Base-by-base conservation (phyloP, 2,888 invertebrate genomes). In the Galeopsomyia nigrocyanea region DNA sequence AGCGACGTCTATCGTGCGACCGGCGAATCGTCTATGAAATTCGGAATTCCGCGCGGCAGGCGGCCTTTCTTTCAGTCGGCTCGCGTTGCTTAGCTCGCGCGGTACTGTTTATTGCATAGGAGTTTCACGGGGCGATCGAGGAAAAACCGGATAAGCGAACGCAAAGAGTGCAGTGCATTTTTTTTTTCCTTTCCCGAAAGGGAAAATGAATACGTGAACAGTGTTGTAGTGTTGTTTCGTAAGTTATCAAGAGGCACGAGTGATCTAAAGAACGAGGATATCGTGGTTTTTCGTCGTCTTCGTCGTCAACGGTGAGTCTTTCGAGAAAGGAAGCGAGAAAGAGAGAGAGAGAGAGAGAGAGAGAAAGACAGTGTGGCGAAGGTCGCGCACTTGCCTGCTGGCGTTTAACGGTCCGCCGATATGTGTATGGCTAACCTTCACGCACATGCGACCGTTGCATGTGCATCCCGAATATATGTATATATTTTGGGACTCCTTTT, bases 51-150 rank as follows among this genome's bases (percentile, higher is more conserved):
- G 61, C 49, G 50, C 69, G 50, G 58, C 62, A 49, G 17, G 49
- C 61, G 46, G 56, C 16, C 49, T 31, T n/a, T 49, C 46, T 26
- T 46, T 22, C 63, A 74, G 71, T 71, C 58, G 64, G 63, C 66
- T 74, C 71, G 70, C 75, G 73, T 67, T 46, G 73, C 70, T 64
- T 60, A 55, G 39, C 13, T 71, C 51, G 73, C 51, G 67, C 55
- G 73, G 58, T 58, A 7, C 13, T 39, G 31, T n/a, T 3, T 13
- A 7, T 39, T 39, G 13, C 7, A 39, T 10, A 39, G 10, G 26
- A 26, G 26, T 5, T 39, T 10, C 1, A 10, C 1, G 13, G 5
- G 39, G 7, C 39, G 39, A 39, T 39, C 39, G 39, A 13, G 39
- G 13, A 39, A 39, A 39, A 39, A 39, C 13, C 39, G 39, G 39